Percentiles rank a stretch among this genome's conserved stretches.
Conservation (phyloP, 2,113 vertebrate genomes). For the Lathamus discolor region DNA sequence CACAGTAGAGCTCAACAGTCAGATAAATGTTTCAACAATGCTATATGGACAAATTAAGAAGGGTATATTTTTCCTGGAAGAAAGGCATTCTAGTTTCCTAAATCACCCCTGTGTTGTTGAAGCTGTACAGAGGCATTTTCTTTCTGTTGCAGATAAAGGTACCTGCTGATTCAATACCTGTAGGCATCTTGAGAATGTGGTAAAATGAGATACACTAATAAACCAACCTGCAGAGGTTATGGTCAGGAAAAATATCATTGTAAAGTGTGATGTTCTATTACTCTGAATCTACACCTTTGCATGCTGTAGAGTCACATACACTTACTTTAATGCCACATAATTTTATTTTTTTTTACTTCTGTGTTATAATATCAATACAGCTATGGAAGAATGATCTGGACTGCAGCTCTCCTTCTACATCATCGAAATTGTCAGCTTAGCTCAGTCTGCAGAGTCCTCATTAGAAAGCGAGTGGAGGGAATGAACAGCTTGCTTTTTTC, state of each 20-base stretch:
- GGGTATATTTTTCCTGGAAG: not conserved
- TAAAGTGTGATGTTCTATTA: not conserved
- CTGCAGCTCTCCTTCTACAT: not conserved
- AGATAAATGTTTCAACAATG: not conserved
- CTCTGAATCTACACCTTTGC: not conserved
- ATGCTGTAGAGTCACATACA: not conserved
- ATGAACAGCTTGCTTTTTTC: slow-evolving; percentile 47
- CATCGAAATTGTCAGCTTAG: not conserved
- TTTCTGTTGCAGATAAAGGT: not conserved
- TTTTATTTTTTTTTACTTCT: not conserved
- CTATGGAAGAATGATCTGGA: not conserved
- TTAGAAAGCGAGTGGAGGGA: not conserved
- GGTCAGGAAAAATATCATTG: not conserved
- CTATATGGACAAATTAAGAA: not conserved
- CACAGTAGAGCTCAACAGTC: not conserved
- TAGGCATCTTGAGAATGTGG: not conserved
- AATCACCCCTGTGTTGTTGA: not conserved
- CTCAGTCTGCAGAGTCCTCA: not conserved
- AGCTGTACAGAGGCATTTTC: not conserved
- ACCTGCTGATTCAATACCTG: not conserved
- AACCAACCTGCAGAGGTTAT: not conserved
- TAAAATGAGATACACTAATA: not conserved
- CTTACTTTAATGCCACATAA: not conserved
- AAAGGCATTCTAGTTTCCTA: not conserved
- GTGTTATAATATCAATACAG: not conserved